Conservation (phyloP, 2,113 vertebrate genomes). For the Mesitornis unicolor region DNA sequence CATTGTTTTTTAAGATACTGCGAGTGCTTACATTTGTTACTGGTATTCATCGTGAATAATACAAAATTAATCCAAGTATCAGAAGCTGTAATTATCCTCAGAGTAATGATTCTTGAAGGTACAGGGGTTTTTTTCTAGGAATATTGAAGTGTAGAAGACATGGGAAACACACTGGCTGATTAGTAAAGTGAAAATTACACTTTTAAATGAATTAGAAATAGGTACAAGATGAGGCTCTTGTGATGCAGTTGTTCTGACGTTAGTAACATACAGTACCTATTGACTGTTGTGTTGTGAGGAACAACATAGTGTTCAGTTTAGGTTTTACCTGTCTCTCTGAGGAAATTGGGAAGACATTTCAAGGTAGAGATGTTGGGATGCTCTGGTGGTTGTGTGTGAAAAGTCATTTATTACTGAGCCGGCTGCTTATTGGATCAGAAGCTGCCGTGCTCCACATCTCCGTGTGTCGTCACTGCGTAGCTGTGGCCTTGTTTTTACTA, state of each 20-base stretch:
- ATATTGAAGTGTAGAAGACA: background rate
- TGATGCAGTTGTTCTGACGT: background rate
- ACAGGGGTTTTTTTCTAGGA: background rate
- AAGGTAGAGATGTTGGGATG: background rate
- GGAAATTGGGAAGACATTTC: background rate
- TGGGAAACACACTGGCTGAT: background rate
- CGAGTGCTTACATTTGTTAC: background rate
- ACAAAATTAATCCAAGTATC: background rate
- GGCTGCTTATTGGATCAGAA: background rate
- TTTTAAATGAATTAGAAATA: background rate
- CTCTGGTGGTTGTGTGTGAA: background rate
- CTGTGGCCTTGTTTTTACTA: background rate
- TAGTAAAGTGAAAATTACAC: background rate
- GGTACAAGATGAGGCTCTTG: background rate
- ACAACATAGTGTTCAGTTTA: accelerated
- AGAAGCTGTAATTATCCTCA: background rate
- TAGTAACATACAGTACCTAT: background rate
- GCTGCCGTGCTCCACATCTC: background rate
- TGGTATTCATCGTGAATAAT: background rate
- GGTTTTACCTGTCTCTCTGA: background rate
- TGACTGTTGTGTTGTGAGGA: background rate
- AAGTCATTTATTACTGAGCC: background rate
- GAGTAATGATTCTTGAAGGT: background rate
- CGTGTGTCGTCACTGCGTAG: background rate
- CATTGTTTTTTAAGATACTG: background rate